These are phyloP conservation scores for Tetranychus urticae DNA, from an alignment of 1,140 invertebrate genomes.

Conservation along the genomic window DNA sequence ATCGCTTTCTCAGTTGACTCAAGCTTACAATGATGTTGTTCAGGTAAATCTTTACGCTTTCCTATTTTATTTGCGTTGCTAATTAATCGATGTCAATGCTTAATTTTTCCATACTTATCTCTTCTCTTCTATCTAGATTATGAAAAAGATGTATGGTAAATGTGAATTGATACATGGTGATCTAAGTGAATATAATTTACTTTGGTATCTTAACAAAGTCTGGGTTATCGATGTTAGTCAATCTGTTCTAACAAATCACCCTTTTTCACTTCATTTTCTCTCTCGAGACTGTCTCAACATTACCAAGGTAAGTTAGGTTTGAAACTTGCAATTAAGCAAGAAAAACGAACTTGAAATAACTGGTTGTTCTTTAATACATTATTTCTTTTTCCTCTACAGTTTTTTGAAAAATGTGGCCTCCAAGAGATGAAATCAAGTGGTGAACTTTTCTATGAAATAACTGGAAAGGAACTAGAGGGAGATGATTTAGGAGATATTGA, in stretches of 20 bases:
- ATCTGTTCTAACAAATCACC: conserved; percentile 56
- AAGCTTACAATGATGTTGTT: conserved; percentile 2
- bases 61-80: neutral
- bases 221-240: conserved; percentile 80
- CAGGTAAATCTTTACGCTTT: neutral
- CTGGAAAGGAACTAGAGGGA: conserved; percentile 1
- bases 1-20: neutral
- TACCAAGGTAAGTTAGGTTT: neutral
- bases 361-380: neutral
- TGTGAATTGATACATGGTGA: conserved; percentile 71
- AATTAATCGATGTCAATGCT: neutral
- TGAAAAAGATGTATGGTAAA: conserved; percentile 46
- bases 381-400: neutral
- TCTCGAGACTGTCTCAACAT: conserved; percentile 57
- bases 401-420: conserved; percentile 6
- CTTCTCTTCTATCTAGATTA: conserved; percentile 27
- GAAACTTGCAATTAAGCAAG: neutral
- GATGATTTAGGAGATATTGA: neutral
- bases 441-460: conserved; percentile 5
- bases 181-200: conserved; percentile 70
- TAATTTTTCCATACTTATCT: neutral
- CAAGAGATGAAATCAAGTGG: neutral
- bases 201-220: conserved; percentile 49
- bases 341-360: neutral
- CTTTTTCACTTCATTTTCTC: conserved; percentile 50